Evolutionary conservation across 2,797 vertebrate genomes (phyloP), one percentile per base, ranked within the genome.

Genomic region (Coilia nasus): DNA sequence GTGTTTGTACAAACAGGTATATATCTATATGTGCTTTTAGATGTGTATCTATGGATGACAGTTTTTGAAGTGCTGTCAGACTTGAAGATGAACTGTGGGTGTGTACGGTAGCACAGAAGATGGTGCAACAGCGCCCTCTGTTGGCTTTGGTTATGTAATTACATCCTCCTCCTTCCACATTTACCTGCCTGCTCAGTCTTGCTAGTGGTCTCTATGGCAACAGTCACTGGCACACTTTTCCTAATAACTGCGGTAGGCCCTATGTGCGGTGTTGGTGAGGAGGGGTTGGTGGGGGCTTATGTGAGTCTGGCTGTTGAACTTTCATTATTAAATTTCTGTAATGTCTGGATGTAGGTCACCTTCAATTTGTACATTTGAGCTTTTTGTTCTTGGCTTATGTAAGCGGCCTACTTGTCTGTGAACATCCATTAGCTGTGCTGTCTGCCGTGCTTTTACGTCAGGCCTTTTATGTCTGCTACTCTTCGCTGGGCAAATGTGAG

Each of bases 131-230:
- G 35, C 17, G 5, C 71, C 71, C 71, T 78, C 71, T 78, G 35
- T 19, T 21, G 71, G 31, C 7, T 11, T 41, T 6, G 35, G 5
- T 19, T 44, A 5, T 7, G 15, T 78, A 19, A 78, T 17, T 78
- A 19, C 71, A 78, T 4, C 35, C 35, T 78, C 10, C 11, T 12
- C 12, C 2, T 12, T 4, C 35, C 71, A 78, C 19, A 41, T 78
- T 11, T 35, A 78, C 71, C 17, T 44, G 35, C 71, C 64, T 35
- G 67, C 25, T 31, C 62, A 31, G 62, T 2, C 31, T 11, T 28
- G 35, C 71, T n/a, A 44, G 6, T 44, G 71, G 71, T 78, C 71
- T 41, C 71, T 44, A 78, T 78, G 71, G 71, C 71, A 78, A 78
- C 71, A 78, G 28, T 41, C 28, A 75, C 31, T 35, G 1, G 15